phyloP scores from a whole-genome alignment of 2,888 invertebrate species.

The Plagodis pulveraria region DNA sequence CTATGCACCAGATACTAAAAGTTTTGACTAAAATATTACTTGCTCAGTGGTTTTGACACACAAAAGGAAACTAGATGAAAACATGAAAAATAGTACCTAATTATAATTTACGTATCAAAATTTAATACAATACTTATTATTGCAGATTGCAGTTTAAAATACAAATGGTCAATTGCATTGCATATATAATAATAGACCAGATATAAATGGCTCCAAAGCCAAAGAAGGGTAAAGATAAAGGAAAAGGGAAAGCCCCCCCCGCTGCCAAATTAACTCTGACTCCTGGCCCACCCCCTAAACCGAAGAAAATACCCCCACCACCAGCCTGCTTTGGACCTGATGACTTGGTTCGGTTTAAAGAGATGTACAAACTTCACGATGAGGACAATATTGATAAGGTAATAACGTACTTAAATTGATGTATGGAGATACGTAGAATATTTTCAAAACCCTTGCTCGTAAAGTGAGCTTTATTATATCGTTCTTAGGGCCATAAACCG shows the following conservation, averaged over 20 bases:
- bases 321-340: constrained; percentile 69
- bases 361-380: constrained; percentile 65
- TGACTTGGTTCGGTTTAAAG: constrained; percentile 65
- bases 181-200: not conserved
- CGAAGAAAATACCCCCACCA: constrained; percentile 71
- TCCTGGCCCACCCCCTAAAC: constrained; percentile 59
- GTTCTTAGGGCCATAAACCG: too few species aligned
- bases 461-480: too few species aligned
- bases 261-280: constrained; percentile 14
- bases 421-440: not conserved
- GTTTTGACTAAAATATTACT: too few species aligned
- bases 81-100: too few species aligned
- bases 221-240: constrained; percentile 49
- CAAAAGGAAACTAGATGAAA: too few species aligned
- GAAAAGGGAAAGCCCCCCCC: not conserved
- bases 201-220: constrained; percentile 62
- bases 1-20: too few species aligned
- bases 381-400: constrained; percentile 74
- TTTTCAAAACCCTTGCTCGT: too few species aligned
- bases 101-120: too few species aligned
- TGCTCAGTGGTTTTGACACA: too few species aligned
- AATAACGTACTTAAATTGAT: not conserved
- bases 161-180: constrained; percentile 7
- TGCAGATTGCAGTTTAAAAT: too few species aligned
- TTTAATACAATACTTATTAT: too few species aligned